phyloP scores from a whole-genome alignment of 2,888 invertebrate species.

The Phytoseiulus persimilis region DNA sequence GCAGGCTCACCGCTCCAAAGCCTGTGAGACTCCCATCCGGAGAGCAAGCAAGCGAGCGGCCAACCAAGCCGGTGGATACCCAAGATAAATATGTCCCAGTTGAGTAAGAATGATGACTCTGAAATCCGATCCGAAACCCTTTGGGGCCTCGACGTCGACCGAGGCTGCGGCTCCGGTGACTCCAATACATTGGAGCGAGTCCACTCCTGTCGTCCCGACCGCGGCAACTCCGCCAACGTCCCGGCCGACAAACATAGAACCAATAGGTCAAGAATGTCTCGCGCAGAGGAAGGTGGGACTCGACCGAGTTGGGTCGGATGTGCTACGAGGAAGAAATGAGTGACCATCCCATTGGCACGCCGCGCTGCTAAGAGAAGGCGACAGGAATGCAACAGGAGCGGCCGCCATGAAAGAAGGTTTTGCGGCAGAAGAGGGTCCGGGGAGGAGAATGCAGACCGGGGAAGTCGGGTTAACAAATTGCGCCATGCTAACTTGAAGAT shows the following conservation, averaged over 20 bases:
- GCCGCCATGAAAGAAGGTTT: background rate
- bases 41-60: background rate
- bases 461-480: conserved; percentile 22
- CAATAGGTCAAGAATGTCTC: background rate
- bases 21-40: too few relatives aligned
- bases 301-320: background rate
- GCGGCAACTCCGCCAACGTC: background rate
- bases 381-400: background rate
- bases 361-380: background rate
- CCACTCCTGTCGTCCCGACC: background rate
- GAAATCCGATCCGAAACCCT: conserved; percentile 36
- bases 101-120: conserved; percentile 28
- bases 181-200: background rate
- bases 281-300: background rate
- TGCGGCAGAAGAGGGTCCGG: background rate
- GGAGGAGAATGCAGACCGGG: background rate
- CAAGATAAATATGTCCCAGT: conserved; percentile 32
- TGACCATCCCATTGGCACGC: background rate
- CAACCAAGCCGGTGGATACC: conserved; percentile 1
- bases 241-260: background rate
- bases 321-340: background rate
- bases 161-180: background rate
- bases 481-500: conserved; percentile 15
- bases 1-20: background rate
- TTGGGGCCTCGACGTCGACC: background rate